These are phyloP conservation scores for Linnaemya vulpina DNA, from an alignment of 2,888 invertebrate genomes.

Conservation along the genomic window DNA sequence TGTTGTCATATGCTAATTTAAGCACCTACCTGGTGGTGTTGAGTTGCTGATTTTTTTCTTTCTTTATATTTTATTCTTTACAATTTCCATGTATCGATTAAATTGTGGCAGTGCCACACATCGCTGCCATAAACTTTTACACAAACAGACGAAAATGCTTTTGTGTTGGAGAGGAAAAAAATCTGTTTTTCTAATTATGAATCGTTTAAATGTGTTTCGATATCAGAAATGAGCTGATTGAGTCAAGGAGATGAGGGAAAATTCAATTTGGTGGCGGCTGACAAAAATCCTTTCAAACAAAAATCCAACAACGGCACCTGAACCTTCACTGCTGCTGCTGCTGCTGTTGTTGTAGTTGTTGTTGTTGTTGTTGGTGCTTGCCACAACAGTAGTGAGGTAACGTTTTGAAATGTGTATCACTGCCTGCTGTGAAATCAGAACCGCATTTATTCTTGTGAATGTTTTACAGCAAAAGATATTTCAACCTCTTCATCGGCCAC, in stretches of 20 bases:
- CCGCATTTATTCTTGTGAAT: conserved; percentile 34
- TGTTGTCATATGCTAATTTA: conserved; percentile 72
- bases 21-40: conserved; percentile 69
- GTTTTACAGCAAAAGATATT: conserved; percentile 22
- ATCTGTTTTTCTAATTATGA: conserved; percentile 72
- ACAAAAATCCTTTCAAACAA: conserved; percentile 44
- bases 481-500: conserved; percentile 45
- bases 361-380: neutral
- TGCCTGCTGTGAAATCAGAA: conserved; percentile 75
- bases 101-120: conserved; percentile 67
- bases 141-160: conserved; percentile 13
- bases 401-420: conserved; percentile 50
- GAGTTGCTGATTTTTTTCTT: conserved; percentile 46
- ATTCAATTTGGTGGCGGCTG: conserved; percentile 43
- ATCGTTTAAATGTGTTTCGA: conserved; percentile 69
- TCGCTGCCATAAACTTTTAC: conserved; percentile 47
- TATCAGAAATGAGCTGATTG: conserved; percentile 64
- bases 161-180: conserved; percentile 12
- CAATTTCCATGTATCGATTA: conserved; percentile 61
- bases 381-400: conserved; percentile 51
- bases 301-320: conserved; percentile 1
- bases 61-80: neutral
- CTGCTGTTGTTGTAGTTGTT: neutral
- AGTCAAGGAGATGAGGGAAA: neutral
- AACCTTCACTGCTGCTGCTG: neutral